Conservation (phyloP, 1,140 invertebrate species). For the Caenorhabditis briggsae region DNA sequence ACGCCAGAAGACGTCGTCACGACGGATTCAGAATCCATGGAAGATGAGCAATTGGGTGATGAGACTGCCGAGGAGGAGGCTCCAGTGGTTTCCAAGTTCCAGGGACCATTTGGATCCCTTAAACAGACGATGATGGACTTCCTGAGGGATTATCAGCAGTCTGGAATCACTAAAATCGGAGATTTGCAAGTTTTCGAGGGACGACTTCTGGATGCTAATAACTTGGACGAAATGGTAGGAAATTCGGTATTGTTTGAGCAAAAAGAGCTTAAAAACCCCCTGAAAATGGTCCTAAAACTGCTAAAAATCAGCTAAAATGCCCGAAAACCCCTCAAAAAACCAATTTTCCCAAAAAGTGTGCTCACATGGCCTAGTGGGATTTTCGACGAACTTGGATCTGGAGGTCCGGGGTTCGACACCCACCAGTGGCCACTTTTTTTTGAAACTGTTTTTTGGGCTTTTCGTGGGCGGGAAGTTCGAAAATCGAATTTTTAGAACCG, state of each 20-base stretch:
- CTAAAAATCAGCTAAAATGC: too few relatives aligned
- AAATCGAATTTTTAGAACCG: background rate
- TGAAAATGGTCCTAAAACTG: too few relatives aligned
- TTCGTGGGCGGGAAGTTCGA: background rate
- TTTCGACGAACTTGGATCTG: too few relatives aligned
- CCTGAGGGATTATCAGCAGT: background rate
- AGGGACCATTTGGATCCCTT: background rate
- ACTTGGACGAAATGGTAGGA: background rate
- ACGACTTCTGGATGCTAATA: background rate
- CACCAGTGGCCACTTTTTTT: too few relatives aligned
- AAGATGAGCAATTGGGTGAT: background rate
- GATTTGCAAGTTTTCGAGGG: slow-evolving; percentile 9
- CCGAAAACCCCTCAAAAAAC: too few relatives aligned
- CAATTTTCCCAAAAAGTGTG: too few relatives aligned
- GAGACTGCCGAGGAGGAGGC: background rate
- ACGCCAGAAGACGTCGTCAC: background rate
- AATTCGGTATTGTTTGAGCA: too few relatives aligned
- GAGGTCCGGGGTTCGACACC: too few relatives aligned
- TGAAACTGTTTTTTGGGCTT: too few relatives aligned
- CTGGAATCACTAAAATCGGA: slow-evolving; percentile 1
- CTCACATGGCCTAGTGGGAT: too few relatives aligned
- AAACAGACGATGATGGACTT: background rate
- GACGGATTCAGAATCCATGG: background rate
- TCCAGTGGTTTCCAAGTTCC: background rate
- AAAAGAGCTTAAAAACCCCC: too few relatives aligned